phyloP scores from a whole-genome alignment of 2,113 vertebrate genomes.

The Raja brachyura region DNA sequence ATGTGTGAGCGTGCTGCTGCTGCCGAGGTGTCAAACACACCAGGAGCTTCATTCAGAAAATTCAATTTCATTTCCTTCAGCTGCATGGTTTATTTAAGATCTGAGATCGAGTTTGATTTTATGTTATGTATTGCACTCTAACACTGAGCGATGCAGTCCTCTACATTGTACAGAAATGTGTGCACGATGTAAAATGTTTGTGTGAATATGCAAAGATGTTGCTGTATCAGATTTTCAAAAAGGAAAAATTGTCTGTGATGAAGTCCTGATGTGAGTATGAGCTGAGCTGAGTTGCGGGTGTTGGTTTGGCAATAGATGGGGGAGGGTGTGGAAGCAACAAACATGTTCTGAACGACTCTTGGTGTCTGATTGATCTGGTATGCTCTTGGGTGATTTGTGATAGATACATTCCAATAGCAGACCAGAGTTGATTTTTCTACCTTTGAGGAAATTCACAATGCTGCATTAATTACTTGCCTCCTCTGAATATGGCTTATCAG shows the following conservation, averaged over 20 bases:
- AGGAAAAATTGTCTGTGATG: constrained; percentile 24
- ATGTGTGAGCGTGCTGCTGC: constrained; percentile 16
- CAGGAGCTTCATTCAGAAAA: constrained; percentile 36
- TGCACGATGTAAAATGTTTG: constrained; percentile 37
- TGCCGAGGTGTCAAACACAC: neutral
- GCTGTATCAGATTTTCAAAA: constrained; percentile 23
- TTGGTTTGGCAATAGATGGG: neutral
- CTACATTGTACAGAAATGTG: constrained; percentile 35
- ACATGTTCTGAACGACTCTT: neutral
- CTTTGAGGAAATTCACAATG: neutral
- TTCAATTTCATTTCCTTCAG: constrained; percentile 35
- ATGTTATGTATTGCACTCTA: constrained; percentile 37
- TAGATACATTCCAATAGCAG: neutral
- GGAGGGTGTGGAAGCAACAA: neutral
- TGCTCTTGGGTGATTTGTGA: neutral
- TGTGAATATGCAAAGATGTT: constrained; percentile 38
- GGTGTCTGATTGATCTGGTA: neutral
- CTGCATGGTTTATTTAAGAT: constrained; percentile 39
- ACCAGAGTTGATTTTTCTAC: neutral
- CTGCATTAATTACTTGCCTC: neutral
- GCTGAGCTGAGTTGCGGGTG: constrained; percentile 1
- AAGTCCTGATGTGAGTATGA: neutral
- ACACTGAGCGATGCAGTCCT: constrained; percentile 30
- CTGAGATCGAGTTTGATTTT: constrained; percentile 30
- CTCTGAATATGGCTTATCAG: neutral